A percentile compares a stretch with the other conserved stretches of the same genome.
phyloP scores from a whole-genome alignment of 2,113 vertebrate genomes.

The Callaeas wilsoni region DNA sequence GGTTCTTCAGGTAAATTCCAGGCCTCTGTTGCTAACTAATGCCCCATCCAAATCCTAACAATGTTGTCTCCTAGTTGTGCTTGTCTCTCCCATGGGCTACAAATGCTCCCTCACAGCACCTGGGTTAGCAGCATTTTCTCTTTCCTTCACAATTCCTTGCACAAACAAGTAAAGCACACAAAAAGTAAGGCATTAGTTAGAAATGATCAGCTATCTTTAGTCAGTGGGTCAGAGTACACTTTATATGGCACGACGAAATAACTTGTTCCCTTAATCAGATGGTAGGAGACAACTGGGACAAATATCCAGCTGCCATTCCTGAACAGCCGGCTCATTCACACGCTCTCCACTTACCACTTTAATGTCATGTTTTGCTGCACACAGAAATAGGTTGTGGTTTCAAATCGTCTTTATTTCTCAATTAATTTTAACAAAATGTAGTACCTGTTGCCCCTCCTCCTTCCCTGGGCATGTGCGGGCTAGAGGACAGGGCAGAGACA shows the following conservation, averaged over 20 bases:
- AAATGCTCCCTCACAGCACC: background rate
- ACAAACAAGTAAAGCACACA: background rate
- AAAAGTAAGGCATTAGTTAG: background rate
- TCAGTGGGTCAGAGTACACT: background rate
- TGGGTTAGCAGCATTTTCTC: background rate
- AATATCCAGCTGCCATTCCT: background rate
- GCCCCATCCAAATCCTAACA: background rate
- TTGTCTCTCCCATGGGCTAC: background rate
- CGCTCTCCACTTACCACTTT: background rate
- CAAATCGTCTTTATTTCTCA: background rate
- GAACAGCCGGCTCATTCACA: background rate
- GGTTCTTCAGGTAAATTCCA: background rate
- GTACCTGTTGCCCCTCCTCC: background rate
- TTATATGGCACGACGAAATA: background rate
- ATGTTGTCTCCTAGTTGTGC: background rate
- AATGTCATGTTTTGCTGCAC: background rate
- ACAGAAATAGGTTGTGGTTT: background rate
- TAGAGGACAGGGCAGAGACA: background rate
- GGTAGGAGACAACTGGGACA: background rate
- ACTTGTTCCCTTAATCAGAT: background rate
- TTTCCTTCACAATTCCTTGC: background rate
- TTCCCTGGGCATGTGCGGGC: rapidly evolving
- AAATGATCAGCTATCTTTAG: background rate
- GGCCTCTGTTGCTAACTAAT: background rate
- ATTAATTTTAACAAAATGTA: background rate